Evolutionary conservation across 92 coral and sea anemone species (phyloP), one percentile per base, ranked within the genome.

Genomic region (Bergia puertoricense): DNA sequence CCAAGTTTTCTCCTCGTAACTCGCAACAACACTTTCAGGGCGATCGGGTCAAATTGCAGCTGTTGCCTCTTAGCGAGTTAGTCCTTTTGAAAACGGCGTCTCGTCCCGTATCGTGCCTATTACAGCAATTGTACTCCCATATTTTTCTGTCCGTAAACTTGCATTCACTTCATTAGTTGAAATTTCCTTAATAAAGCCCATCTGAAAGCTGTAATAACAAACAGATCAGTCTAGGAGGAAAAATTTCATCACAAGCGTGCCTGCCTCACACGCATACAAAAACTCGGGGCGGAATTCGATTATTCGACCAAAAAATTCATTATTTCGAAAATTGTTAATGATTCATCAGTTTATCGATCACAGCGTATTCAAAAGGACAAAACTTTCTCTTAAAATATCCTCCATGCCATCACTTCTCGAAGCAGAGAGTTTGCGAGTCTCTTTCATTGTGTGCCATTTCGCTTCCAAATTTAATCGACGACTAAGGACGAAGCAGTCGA

Each of bases 401-500:
- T 46, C 87, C 79, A 20, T 84, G 87, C 44, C 77, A 71, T 51
- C 87, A 71, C 23, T 74, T 73, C 79, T 71, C 46, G 67, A 84
- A 72, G 87, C 20, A 66, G 23, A 65, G 46, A 18, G 50, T 41
- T 50, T 79, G 37, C 10, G 59, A 36, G 10, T 43, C 62, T 69
- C 45, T 66, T 68, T 83, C 86, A 71, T 38, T 71, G 79, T 71
- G 79, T 71, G 78, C 75, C 87, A 67, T 67, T 46, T 84, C 67
- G 67, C 87, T 84, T 50, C 87, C 87, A 84, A 46, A 50, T 84
- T 71, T 50, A 59, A 41, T 84, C 87, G 87, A 84, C 79, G 87
- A 84, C 41, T 73, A 46, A 46, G 68, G 56, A 36, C 69, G 69
- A 18, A 62, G 69, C 87, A 69, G 14, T 18, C 30, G 18, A 56